Evolutionary conservation across 1,140 invertebrate species (phyloP).

Genomic region (Diachasmimorpha longicaudata): DNA sequence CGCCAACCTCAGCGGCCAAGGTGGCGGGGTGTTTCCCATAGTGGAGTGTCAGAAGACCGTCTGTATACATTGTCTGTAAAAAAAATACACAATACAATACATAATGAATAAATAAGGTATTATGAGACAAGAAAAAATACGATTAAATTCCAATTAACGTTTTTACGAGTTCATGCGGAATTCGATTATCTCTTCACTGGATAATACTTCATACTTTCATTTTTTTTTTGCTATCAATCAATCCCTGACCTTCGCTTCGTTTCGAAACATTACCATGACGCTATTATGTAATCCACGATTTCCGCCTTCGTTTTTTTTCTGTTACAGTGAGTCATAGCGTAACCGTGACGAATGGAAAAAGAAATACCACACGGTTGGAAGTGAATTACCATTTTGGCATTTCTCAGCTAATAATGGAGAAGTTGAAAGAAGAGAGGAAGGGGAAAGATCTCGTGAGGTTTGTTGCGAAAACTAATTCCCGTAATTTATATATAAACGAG

Average conservation of each 20-base stretch:
- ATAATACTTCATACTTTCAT: not conserved
- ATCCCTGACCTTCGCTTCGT: not conserved
- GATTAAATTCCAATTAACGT: not conserved
- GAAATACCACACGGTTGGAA: not conserved
- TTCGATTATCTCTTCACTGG: not conserved
- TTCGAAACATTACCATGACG: not conserved
- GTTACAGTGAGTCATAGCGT: not conserved
- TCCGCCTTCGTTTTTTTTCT: not conserved
- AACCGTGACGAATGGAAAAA: not conserved
- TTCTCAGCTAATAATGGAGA: not conserved
- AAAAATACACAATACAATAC: slow-evolving; percentile 27
- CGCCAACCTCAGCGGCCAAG: slow-evolving; percentile 83
- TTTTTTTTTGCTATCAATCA: not conserved
- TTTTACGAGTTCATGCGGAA: not conserved
- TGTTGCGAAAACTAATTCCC: not conserved
- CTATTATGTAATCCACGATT: not conserved
- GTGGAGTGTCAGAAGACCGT: slow-evolving; percentile 81
- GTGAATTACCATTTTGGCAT: not conserved
- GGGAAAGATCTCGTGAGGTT: not conserved
- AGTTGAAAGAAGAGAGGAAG: not conserved
- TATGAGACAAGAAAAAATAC: not conserved
- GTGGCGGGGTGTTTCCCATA: slow-evolving; percentile 89
- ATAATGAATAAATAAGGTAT: not conserved
- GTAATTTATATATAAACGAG: too few species aligned
- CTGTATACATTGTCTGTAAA: slow-evolving; percentile 63